A percentile compares a stretch with the other conserved stretches of the same genome.
Conservation (phyloP, 2,888 invertebrate genomes). For the Nemotelus pantherinus region DNA sequence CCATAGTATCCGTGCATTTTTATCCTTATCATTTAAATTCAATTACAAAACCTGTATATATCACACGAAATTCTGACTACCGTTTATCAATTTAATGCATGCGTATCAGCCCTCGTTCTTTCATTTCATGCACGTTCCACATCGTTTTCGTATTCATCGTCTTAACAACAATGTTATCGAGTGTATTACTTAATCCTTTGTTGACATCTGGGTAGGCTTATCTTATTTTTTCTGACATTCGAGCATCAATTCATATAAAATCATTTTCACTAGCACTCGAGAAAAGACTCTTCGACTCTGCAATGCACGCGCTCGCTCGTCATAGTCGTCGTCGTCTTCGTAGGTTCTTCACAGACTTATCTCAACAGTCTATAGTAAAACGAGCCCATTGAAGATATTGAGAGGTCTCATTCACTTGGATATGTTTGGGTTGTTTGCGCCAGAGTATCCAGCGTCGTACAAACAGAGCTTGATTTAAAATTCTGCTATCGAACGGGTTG, state of each 20-base stretch:
- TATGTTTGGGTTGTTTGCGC: too few species aligned
- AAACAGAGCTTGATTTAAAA: neutral
- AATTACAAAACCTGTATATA: constrained; percentile 35
- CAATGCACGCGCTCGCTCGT: neutral
- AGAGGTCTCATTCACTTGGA: neutral
- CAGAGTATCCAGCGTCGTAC: too few species aligned
- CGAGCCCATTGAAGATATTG: constrained; percentile 29
- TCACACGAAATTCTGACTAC: constrained; percentile 34
- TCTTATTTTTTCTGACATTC: constrained; percentile 42
- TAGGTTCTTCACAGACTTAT: constrained; percentile 4
- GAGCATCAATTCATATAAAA: constrained; percentile 42
- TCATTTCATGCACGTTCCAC: neutral
- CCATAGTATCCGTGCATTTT: neutral
- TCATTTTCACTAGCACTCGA: constrained; percentile 28
- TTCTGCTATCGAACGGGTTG: neutral
- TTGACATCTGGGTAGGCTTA: constrained; percentile 41
- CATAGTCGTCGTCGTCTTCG: too few species aligned
- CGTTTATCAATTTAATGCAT: constrained; percentile 31
- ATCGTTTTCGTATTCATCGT: neutral
- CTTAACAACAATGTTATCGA: constrained; percentile 44
- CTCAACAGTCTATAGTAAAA: constrained; percentile 32
- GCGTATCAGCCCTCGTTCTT: neutral
- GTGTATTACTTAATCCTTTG: constrained; percentile 44
- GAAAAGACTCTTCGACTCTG: neutral
- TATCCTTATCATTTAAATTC: constrained; percentile 31